Evolutionary conservation across 2,888 invertebrate species (phyloP).

Genomic region (Zygaena filipendulae): DNA sequence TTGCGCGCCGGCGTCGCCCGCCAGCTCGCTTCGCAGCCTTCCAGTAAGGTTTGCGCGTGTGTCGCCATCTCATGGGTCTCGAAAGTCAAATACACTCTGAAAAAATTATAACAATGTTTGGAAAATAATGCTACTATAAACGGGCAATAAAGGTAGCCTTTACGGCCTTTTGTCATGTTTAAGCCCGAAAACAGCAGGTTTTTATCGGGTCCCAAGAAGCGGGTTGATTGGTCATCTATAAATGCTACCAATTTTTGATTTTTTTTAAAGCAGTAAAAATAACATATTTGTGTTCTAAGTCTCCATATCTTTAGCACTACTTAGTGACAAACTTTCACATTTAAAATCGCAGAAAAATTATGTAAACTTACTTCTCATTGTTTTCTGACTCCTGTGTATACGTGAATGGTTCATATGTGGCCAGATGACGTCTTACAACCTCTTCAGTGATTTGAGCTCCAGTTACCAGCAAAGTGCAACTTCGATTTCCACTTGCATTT

Average conservation of each 20-base stretch:
- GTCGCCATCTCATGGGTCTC: constrained; percentile 89
- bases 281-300: not conserved
- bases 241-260: not conserved
- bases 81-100: constrained; percentile 91
- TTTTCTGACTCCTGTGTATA: constrained; percentile 47
- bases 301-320: too few species aligned
- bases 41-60: constrained; percentile 80
- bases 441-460: constrained; percentile 52
- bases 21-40: constrained; percentile 62
- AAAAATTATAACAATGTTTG: constrained; percentile 23
- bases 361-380: constrained; percentile 39
- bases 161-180: too few species aligned
- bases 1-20: constrained; percentile 85
- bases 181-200: too few species aligned
- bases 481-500: constrained; percentile 23
- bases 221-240: not conserved
- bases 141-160: too few species aligned
- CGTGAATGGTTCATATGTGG: constrained; percentile 53
- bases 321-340: too few species aligned
- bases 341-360: constrained; percentile 1
- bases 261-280: not conserved
- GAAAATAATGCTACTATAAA: not conserved
- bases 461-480: constrained; percentile 37
- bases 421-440: constrained; percentile 43
- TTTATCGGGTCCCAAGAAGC: too few species aligned